These are phyloP conservation scores for Elaphurus davidianus DNA, from an alignment of 2,113 vertebrate genomes.

Conservation along the genomic window DNA sequence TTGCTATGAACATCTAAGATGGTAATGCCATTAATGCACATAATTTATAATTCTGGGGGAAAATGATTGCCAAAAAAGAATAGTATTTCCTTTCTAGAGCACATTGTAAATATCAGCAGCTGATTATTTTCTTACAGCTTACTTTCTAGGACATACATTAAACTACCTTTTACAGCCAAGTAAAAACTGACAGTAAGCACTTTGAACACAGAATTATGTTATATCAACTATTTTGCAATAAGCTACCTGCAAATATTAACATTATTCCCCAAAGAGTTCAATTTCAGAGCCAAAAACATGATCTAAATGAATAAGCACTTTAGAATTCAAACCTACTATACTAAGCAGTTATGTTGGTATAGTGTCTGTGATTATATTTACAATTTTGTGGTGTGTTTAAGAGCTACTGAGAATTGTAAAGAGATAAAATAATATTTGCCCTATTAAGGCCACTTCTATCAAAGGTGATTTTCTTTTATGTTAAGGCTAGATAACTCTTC, in stretches of 20 bases:
- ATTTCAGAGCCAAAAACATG: conserved; percentile 32
- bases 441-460: conserved; percentile 51
- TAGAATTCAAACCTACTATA: conserved; percentile 28
- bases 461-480: conserved; percentile 73
- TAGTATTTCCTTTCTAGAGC: not conserved
- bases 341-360: not conserved
- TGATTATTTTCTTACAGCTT: not conserved
- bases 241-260: conserved; percentile 6
- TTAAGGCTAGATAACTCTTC: conserved; percentile 69
- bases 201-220: not conserved
- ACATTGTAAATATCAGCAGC: not conserved
- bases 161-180: not conserved
- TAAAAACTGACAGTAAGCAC: conserved; percentile 5
- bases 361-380: conserved; percentile 54
- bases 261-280: not conserved
- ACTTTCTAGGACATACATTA: not conserved
- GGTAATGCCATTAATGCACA: not conserved
- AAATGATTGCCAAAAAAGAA: conserved; percentile 10
- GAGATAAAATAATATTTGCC: conserved; percentile 47
- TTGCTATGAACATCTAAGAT: not conserved
- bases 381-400: conserved; percentile 23
- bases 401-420: conserved; percentile 42
- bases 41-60: not conserved
- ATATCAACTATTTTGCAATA: not conserved
- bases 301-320: conserved; percentile 56